Evolutionary conservation across 2,113 vertebrate genomes (phyloP).

Genomic region (Syrmaticus mikado): DNA sequence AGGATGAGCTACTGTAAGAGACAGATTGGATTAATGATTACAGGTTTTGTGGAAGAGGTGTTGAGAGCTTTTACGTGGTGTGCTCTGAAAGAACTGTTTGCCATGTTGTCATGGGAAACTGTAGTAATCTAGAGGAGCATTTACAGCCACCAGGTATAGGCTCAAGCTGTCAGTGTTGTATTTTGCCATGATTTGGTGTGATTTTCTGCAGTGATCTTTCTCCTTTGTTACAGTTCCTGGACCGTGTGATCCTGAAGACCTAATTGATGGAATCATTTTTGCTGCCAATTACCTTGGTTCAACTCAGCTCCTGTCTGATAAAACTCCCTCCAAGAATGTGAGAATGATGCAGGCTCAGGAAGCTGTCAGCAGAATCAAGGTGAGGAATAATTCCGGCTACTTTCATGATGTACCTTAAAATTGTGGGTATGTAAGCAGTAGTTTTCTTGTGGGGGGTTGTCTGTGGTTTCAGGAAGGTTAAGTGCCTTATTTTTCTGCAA

Average conservation of each 20-base stretch:
- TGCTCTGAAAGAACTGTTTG: background rate
- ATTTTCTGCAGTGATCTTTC: conserved; percentile 16
- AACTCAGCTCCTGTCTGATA: conserved; percentile 95
- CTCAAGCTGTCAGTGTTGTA: background rate
- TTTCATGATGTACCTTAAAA: background rate
- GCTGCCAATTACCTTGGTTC: conserved; percentile 97
- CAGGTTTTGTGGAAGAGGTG: background rate
- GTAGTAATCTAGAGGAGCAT: background rate
- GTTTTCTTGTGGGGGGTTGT: background rate
- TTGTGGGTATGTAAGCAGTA: background rate
- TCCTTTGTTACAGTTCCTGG: conserved; percentile 88
- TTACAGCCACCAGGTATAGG: background rate
- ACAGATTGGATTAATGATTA: background rate
- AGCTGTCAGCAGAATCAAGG: conserved; percentile 97
- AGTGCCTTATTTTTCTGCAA: background rate
- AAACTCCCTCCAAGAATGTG: conserved; percentile 96
- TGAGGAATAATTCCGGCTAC: conserved; percentile 60
- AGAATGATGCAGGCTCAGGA: conserved; percentile 99
- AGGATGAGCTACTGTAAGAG: background rate
- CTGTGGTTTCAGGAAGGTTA: background rate
- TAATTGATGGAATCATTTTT: conserved; percentile 98
- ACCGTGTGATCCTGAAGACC: conserved; percentile 96
- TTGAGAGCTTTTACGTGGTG: background rate
- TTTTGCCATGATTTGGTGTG: background rate
- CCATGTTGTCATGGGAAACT: background rate